Evolutionary conservation across 2,113 vertebrate genomes (phyloP), one percentile per base, ranked within the genome.

Genomic region (Ammodramus savannarum): DNA sequence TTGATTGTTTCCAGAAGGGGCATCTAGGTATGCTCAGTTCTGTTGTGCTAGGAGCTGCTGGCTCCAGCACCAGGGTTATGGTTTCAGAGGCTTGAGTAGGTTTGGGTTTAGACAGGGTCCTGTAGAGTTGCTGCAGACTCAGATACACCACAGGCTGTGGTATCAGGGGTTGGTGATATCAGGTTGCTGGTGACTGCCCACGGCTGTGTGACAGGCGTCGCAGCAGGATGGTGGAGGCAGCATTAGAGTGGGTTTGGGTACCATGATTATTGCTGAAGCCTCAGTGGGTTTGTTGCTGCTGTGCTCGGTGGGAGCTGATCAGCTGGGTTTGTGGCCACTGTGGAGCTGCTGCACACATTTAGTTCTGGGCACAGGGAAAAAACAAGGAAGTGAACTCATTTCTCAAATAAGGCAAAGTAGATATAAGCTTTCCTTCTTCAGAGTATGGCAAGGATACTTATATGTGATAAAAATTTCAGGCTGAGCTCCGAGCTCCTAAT

Each of bases 51-150:
- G 58, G 44, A 73, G n/a, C 23, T 72, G 22, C 29, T 55, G 59
- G 1, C 58, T 68, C 58, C 11, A 55, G 46, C 19, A 71, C 32
- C 0, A 0, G 49, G 5, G 5, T 57, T 55, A 5, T 11, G 27
- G 12, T 75, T 79, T 55, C 39, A 38, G 54, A 66, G 17, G 6
- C 5, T 78, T 41, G 26, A 26, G 14, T 27, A 19, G 19, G 11
- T 62, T 49, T 67, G 34, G 12, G 9, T 43, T 86, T 67, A 43
- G 58, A 23, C 4, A 58, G 52, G 31, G 13, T 2, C 1, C 16
- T 32, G 17, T 41, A 10, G 23, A 52, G 54, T 7, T n/a, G 7
- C 41, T 58, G 19, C 41, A 69, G 34, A 3, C 15, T 52, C 5
- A 17, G 21, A 5, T 19, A 12, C 7, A 14, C 5, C 3, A 2